Evolutionary conservation across 2,888 invertebrate species (phyloP), one percentile per base, ranked within the genome.

Genomic region (Heliconius cydno): DNA sequence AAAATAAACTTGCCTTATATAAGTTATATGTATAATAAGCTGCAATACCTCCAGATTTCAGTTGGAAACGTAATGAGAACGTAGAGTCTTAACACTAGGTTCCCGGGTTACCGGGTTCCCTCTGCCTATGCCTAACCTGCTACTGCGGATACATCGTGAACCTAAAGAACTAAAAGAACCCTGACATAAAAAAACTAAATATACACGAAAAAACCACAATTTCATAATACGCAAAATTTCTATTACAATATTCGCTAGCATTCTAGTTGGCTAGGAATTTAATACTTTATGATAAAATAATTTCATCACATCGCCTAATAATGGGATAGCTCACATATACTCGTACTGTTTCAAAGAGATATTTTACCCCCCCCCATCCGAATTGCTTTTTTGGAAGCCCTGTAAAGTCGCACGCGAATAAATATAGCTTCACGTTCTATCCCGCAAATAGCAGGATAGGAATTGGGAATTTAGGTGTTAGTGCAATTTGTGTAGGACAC

Each of bases 221-320:
- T 15, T 57, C 13, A 72, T 57, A 65, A 15, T n/a, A 60, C 13
- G 22, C 22, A 73, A 38, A 75, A 65, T 65, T 22, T 65, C 19
- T 63, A 65, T 46, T 66, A 66, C 52, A 65, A 65, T 66, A 65
- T 52, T 6, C 46, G 12, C 30, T 34, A 34, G 28, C 34, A 66
- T 66, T 72, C 34, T n/a, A 41, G 19, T 41, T 60, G 25, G 25
- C 30, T 10, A 57, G 63, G 80, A 80, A 80, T 80, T 80, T 80
- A 78, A 80, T 80, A 80, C 76, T 72, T 46, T 76, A 76, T 52
- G 52, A 52, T 66, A 75, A 72, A 76, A 79, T 75, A 66, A 78
- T 78, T 52, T 65, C 73, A 63, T 70, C 52, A 68, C 34, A 63
- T 63, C 46, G 68, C 74, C 73, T 81, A 74, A 81, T 81, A 80